A percentile compares a stretch with the other conserved stretches of the same genome.
phyloP scores from a whole-genome alignment of 1,140 invertebrate species.

The Cheumatopsyche charites region DNA sequence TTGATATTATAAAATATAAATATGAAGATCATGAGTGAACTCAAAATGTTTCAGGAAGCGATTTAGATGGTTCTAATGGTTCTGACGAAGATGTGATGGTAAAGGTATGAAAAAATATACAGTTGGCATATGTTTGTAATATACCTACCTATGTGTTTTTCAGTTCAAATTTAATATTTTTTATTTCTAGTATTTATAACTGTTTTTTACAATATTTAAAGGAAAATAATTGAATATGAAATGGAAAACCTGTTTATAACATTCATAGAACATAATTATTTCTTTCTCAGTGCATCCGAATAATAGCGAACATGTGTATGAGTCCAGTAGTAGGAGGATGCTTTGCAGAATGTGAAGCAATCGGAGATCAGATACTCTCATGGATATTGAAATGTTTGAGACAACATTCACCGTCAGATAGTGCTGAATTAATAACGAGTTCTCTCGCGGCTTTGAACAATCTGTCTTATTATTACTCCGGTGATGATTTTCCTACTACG shows the following conservation, averaged over 20 bases:
- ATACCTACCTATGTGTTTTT: no score
- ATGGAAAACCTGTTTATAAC: no score
- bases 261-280: conserved; percentile 1
- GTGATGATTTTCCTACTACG: conserved; percentile 49
- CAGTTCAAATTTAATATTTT: not conserved
- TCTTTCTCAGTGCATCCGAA: conserved; percentile 54
- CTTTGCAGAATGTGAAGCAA: conserved; percentile 49
- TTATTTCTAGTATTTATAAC: conserved; percentile 1
- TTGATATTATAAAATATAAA: conserved; percentile 49
- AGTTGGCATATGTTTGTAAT: not conserved
- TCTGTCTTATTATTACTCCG: conserved; percentile 57
- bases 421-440: conserved; percentile 55
- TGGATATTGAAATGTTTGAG: conserved; percentile 54
- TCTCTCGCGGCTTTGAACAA: conserved; percentile 58
- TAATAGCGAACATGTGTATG: conserved; percentile 58
- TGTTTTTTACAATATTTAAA: conserved; percentile 27
- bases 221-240: no score
- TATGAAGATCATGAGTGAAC: conserved; percentile 20
- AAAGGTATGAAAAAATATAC: conserved; percentile 59
- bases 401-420: conserved; percentile 51
- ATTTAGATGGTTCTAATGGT: conserved; percentile 61
- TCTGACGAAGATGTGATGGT: conserved; percentile 71
- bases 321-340: conserved; percentile 52
- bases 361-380: conserved; percentile 51
- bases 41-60: conserved; percentile 53